A percentile compares a stretch with the other conserved stretches of the same genome.
These are phyloP conservation scores for Ptychadena robeensis DNA, from an alignment of 2,797 vertebrate genomes.

Conservation along the genomic window DNA sequence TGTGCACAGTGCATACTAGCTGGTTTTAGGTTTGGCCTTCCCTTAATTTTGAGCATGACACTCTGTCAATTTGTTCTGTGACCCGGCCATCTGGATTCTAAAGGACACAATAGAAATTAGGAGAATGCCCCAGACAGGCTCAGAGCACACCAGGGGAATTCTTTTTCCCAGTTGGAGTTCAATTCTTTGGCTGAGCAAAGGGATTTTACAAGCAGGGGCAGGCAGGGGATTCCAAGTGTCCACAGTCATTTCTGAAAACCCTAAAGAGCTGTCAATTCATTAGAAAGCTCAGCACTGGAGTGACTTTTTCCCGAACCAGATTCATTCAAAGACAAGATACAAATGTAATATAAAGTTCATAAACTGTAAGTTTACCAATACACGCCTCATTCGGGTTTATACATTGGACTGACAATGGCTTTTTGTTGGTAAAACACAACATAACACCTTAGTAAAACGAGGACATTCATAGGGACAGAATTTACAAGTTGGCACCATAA, in stretches of 20 bases:
- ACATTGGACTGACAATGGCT: no score
- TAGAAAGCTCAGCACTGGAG: background rate
- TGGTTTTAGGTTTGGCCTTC: no score
- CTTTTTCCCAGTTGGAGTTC: background rate
- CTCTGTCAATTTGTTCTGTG: background rate
- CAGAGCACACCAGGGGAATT: background rate
- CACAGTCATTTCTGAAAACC: background rate
- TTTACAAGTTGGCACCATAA: no score
- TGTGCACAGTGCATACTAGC: no score
- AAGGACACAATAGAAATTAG: background rate
- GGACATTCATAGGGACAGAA: no score
- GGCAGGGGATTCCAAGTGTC: background rate
- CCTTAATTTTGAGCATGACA: background rate
- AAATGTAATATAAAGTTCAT: background rate
- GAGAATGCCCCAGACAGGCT: background rate
- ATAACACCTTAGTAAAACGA: no score
- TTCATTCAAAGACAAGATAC: background rate
- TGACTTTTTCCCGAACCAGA: background rate
- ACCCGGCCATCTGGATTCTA: background rate
- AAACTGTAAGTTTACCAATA: background rate
- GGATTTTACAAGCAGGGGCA: background rate
- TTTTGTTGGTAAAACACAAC: no score
- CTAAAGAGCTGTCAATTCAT: background rate
- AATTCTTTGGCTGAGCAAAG: background rate
- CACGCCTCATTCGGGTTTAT: no score